phyloP scores from a whole-genome alignment of 2,888 invertebrate genomes.

The Liodrosophila aerea region DNA sequence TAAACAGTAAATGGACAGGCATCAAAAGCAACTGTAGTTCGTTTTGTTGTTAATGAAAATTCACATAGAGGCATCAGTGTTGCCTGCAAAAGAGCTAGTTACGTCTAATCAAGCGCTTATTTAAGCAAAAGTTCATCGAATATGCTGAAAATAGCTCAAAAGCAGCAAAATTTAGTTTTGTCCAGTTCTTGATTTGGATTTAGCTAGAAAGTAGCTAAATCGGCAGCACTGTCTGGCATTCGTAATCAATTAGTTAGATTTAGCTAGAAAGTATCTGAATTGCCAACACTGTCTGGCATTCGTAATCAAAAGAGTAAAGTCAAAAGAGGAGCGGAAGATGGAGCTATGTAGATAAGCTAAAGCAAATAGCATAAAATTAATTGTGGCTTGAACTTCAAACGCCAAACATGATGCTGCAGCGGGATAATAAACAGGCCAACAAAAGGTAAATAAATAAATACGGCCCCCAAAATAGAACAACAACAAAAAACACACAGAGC shows the following conservation, averaged over 20 bases:
- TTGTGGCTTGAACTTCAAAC: slow-evolving; percentile 71
- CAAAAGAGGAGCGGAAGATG: neutral
- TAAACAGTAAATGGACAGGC: slow-evolving; percentile 37
- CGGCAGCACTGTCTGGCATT: too few species aligned
- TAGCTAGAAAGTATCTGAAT: too few species aligned
- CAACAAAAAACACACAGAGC: slow-evolving; percentile 20
- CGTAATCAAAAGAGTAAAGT: neutral
- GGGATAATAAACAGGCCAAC: slow-evolving; percentile 69
- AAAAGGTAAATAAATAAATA: slow-evolving; percentile 72
- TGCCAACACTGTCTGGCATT: too few species aligned
- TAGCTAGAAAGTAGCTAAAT: too few species aligned
- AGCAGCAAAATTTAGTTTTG: too few species aligned
- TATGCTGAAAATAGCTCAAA: too few species aligned
- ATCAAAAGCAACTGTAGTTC: slow-evolving; percentile 16
- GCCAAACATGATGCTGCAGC: slow-evolving; percentile 25
- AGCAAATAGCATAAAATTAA: slow-evolving; percentile 44
- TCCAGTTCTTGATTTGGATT: too few species aligned
- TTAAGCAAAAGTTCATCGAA: too few species aligned
- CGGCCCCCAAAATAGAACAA: slow-evolving; percentile 49
- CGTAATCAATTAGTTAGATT: too few species aligned
- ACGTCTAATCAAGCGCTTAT: too few species aligned
- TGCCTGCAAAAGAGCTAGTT: too few species aligned
- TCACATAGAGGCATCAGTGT: too few species aligned
- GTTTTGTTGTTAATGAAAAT: slow-evolving; percentile 53
- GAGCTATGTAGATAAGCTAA: slow-evolving; percentile 53